Conservation (phyloP, 2,113 vertebrate genomes). For the Dipodomys spectabilis region DNA sequence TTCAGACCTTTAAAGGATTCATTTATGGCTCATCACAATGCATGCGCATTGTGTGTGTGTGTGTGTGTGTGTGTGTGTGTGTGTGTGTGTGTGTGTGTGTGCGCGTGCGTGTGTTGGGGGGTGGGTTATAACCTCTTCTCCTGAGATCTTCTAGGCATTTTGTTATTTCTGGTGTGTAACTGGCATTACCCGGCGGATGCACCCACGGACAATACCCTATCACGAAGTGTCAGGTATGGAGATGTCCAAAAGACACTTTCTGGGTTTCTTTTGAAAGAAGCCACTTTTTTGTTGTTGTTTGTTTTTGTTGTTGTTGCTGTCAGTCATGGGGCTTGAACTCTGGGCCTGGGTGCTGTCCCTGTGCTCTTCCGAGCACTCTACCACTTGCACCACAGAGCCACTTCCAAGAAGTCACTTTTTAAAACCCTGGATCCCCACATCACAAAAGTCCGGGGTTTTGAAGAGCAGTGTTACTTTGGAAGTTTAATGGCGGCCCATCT, state of each 20-base stretch:
- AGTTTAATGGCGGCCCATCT: not conserved
- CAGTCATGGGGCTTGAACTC: too few species aligned
- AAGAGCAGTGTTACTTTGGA: not conserved
- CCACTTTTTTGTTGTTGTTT: too few species aligned
- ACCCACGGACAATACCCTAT: not conserved
- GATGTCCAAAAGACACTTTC: slow-evolving; percentile 29
- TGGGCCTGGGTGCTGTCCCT: too few species aligned
- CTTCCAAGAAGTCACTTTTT: not conserved
- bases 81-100: too few species aligned
- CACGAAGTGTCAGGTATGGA: not conserved
- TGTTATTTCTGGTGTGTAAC: slow-evolving; percentile 52
- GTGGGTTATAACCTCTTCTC: not conserved
- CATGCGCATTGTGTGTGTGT: not conserved
- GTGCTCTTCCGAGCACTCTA: too few species aligned
- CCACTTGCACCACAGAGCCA: too few species aligned
- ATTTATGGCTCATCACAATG: not conserved
- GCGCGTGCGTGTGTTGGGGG: not conserved
- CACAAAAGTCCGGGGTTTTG: not conserved
- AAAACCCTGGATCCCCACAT: not conserved
- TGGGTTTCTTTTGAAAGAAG: slow-evolving; percentile 18
- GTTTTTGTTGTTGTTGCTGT: too few species aligned
- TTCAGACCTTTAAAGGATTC: not conserved
- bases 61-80: too few species aligned
- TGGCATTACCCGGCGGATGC: not conserved
- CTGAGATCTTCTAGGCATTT: slow-evolving; percentile 9